A percentile compares a stretch with the other conserved stretches of the same genome.
Evolutionary conservation across 2,888 invertebrate species (phyloP).

Genomic region (Digitonthophagus gazella): DNA sequence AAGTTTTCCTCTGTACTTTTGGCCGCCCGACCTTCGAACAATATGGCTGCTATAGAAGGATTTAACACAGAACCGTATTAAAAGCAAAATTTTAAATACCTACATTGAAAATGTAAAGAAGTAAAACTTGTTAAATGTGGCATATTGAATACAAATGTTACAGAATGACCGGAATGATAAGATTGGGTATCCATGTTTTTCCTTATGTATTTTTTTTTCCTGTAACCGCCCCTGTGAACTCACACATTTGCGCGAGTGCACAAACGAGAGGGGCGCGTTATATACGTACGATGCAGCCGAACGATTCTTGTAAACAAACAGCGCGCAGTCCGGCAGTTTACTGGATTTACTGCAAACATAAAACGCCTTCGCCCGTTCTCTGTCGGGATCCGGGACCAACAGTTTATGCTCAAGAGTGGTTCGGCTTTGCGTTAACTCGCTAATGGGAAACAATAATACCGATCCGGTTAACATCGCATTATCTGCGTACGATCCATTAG

Average conservation of each 20-base stretch:
- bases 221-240: neutral
- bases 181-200: too few relatives aligned
- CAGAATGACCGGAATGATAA: too few relatives aligned
- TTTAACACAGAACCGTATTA: neutral
- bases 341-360: slow-evolving; percentile 46
- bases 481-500: slow-evolving; percentile 9
- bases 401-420: slow-evolving; percentile 7
- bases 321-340: slow-evolving; percentile 46
- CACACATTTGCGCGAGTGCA: neutral
- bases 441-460: slow-evolving; percentile 15
- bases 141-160: too few relatives aligned
- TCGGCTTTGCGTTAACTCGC: neutral
- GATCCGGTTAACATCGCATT: slow-evolving; percentile 10
- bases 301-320: slow-evolving; percentile 47
- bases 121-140: too few relatives aligned
- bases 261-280: neutral
- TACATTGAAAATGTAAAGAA: too few relatives aligned
- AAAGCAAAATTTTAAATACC: neutral
- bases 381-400: slow-evolving; percentile 13
- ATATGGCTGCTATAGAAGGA: neutral
- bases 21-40: neutral
- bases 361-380: slow-evolving; percentile 42
- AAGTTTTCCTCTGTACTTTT: neutral
- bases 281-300: slow-evolving; percentile 32
- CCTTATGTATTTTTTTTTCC: neutral